phyloP scores from a whole-genome alignment of 2,797 vertebrate species.

The Pangasius larnaudii region DNA sequence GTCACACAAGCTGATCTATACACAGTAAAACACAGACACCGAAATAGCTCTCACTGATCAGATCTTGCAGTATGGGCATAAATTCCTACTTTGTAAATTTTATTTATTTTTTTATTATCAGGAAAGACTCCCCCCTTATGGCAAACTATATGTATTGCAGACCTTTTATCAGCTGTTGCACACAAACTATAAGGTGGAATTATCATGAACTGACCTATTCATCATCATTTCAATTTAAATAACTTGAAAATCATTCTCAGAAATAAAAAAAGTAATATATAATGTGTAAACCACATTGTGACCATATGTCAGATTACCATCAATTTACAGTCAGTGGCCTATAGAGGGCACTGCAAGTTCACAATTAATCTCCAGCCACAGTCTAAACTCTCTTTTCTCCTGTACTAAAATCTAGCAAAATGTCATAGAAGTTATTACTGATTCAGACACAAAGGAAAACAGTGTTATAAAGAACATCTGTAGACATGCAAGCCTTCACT shows the following conservation, averaged over 20 bases:
- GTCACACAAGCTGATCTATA: conserved; percentile 8
- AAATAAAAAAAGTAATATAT: neutral
- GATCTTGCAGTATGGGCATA: neutral
- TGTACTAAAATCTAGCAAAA: neutral
- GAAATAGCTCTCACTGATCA: neutral
- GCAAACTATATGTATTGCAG: conserved; percentile 29
- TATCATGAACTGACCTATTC: neutral
- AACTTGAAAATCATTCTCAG: conserved; percentile 53
- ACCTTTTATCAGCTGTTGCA: conserved; percentile 29
- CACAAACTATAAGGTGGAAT: neutral
- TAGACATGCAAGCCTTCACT: neutral
- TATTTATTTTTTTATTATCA: neutral
- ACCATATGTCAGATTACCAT: neutral
- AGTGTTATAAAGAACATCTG: neutral
- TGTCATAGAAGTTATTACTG: neutral
- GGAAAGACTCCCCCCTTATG: conserved; percentile 37
- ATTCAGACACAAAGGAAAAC: neutral
- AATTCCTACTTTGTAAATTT: neutral
- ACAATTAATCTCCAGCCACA: neutral
- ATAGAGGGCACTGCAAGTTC: conserved; percentile 41
- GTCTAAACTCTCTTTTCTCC: neutral
- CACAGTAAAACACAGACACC: neutral
- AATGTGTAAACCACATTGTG: neutral
- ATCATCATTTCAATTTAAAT: neutral
- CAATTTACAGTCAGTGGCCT: neutral